phyloP scores from a whole-genome alignment of 30 jellyfish, hydroid and myxozoan species.

The Clytia hemisphaerica region DNA sequence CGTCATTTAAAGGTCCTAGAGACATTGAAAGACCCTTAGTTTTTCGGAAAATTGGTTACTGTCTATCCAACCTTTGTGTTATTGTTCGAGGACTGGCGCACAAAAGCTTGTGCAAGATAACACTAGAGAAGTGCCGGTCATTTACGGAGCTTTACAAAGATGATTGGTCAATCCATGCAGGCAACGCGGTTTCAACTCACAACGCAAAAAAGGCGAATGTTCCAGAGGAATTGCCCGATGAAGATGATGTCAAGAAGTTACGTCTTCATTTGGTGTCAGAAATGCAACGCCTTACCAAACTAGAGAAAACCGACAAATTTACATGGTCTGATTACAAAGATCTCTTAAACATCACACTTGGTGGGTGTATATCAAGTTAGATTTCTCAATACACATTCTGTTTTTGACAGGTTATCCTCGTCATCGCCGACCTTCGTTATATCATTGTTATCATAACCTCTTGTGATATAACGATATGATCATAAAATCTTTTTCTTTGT shows the following conservation, averaged over 20 bases:
- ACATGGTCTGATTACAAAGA: too few species aligned
- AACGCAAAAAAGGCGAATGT: not conserved
- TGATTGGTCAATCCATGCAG: not conserved
- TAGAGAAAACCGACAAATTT: too few species aligned
- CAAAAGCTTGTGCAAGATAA: not conserved
- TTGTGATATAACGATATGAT: too few species aligned
- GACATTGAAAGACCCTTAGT: conserved; percentile 1
- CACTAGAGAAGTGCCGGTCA: not conserved
- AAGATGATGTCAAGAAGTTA: not conserved
- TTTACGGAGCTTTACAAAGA: not conserved
- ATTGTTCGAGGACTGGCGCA: not conserved
- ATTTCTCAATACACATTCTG: too few species aligned
- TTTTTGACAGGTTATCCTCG: too few species aligned
- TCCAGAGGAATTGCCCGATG: conserved; percentile 7
- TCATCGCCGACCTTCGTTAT: too few species aligned
- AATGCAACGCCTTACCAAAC: too few species aligned
- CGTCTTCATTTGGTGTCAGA: too few species aligned
- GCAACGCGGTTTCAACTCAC: not conserved
- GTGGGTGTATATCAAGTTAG: too few species aligned
- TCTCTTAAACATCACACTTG: too few species aligned
- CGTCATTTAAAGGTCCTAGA: conserved; percentile 7
- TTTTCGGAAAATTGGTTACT: conserved; percentile 1
- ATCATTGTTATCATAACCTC: too few species aligned
- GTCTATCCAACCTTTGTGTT: not conserved
- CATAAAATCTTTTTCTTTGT: too few species aligned